These are phyloP conservation scores for Halcyon chelicuti DNA, from an alignment of 2,797 vertebrate genomes.

Conservation along the genomic window DNA sequence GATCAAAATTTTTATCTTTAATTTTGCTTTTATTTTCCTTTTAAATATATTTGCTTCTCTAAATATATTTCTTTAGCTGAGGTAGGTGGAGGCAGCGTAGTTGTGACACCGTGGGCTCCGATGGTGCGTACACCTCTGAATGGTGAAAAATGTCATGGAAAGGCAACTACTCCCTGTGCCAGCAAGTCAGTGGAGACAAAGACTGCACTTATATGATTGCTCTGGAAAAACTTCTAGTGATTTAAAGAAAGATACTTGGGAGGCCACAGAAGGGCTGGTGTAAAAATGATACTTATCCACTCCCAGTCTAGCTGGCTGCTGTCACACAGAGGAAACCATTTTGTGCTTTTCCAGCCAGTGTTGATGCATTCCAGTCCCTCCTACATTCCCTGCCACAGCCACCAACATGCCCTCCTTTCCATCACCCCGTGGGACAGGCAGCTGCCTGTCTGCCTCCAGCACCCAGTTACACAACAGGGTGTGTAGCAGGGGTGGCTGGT, in stretches of 20 bases:
- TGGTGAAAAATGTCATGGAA: neutral
- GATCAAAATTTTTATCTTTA: neutral
- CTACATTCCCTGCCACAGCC: neutral
- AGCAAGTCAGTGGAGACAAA: neutral
- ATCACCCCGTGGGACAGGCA: neutral
- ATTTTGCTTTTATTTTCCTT: neutral
- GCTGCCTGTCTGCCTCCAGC: neutral
- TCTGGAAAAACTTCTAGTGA: neutral
- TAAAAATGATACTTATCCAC: neutral
- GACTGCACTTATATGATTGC: neutral
- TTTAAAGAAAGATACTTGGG: neutral
- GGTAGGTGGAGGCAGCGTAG: neutral
- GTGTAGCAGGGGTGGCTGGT: neutral
- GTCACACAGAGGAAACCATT: neutral
- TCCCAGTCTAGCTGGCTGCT: neutral
- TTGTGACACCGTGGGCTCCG: neutral
- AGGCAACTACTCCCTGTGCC: neutral
- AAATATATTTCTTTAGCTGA: neutral
- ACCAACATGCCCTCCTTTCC: neutral
- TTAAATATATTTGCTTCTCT: neutral
- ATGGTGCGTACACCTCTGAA: rapidly evolving
- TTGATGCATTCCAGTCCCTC: neutral
- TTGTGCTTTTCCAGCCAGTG: neutral
- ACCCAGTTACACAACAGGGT: neutral
- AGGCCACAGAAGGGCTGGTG: neutral